Evolutionary conservation across 2,797 vertebrate species (phyloP).

Genomic region (Anolis apletophallus): DNA sequence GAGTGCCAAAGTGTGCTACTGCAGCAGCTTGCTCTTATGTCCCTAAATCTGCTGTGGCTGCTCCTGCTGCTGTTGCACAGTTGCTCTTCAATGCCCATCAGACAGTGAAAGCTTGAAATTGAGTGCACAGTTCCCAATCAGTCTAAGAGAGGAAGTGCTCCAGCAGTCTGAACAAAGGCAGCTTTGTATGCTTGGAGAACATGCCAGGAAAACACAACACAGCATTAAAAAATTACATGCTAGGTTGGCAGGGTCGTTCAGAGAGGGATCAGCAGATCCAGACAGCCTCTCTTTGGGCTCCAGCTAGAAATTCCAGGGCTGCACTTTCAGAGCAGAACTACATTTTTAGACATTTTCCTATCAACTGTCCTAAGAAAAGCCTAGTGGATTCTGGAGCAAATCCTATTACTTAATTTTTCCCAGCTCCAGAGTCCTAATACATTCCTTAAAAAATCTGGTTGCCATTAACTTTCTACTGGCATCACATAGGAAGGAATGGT

Average conservation of each 20-base stretch:
- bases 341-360: neutral
- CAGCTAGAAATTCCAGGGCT: conserved; percentile 43
- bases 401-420: conserved; percentile 14
- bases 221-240: conserved; percentile 16
- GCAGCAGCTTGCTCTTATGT: fast-evolving
- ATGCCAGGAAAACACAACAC: conserved; percentile 7
- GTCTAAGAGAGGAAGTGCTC: conserved; percentile 22
- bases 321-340: neutral
- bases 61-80: neutral
- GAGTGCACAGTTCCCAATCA: neutral
- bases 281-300: neutral
- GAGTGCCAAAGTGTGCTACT: neutral
- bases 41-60: neutral
- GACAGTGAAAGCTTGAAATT: neutral
- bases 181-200: conserved; percentile 36
- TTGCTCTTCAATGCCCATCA: neutral
- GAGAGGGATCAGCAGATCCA: neutral
- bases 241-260: conserved; percentile 9
- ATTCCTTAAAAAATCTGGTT: conserved; percentile 23
- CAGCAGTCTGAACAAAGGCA: neutral
- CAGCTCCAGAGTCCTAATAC: conserved; percentile 44
- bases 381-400: conserved; percentile 15
- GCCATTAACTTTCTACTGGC: conserved; percentile 37
- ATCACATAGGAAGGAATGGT: neutral
- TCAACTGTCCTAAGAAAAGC: neutral